phyloP scores from a whole-genome alignment of 2,888 invertebrate genomes.

The Eupeodes latifasciatus region DNA sequence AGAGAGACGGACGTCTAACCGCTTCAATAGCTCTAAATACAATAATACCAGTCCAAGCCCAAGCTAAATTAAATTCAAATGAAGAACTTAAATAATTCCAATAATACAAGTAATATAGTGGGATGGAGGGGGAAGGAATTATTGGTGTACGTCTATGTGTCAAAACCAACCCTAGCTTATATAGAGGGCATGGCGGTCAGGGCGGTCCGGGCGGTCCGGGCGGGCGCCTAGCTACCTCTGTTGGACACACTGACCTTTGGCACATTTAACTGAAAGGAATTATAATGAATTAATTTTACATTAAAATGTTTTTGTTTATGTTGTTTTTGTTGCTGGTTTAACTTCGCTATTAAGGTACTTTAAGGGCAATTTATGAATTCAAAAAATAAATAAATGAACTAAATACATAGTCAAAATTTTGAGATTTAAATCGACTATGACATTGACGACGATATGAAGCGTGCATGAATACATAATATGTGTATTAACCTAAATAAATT shows the following conservation, averaged over 20 bases:
- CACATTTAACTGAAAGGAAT: constrained; percentile 25
- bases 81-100: constrained; percentile 44
- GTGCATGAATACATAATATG: too few relatives aligned
- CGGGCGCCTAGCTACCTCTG: neutral
- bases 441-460: neutral
- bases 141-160: neutral
- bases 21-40: constrained; percentile 66
- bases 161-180: constrained; percentile 29
- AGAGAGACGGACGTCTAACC: constrained; percentile 53
- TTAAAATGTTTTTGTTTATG: neutral
- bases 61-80: constrained; percentile 24
- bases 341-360: neutral
- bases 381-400: neutral
- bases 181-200: too few relatives aligned
- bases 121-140: constrained; percentile 5
- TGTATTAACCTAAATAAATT: too few relatives aligned
- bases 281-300: constrained; percentile 49
- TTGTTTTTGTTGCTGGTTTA: too few relatives aligned
- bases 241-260: constrained; percentile 44
- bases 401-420: neutral
- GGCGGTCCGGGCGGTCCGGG: constrained; percentile 32
- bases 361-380: constrained; percentile 1
- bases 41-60: constrained; percentile 38
- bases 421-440: neutral
- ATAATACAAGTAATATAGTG: neutral